Evolutionary conservation across 1,140 invertebrate genomes (phyloP).

Genomic region (Tetramorium simillimum): DNA sequence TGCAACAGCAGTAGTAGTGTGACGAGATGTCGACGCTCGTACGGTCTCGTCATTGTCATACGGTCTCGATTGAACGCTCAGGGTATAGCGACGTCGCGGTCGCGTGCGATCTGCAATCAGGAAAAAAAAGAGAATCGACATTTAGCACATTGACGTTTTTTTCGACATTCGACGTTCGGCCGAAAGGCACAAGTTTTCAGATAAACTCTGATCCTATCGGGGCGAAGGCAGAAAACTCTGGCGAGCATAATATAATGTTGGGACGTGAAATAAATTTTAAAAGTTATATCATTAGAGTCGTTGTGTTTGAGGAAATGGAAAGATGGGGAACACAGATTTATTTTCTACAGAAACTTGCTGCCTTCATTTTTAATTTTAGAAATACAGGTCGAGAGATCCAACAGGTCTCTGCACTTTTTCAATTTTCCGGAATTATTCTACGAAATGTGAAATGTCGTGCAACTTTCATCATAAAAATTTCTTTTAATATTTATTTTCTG

Average conservation of each 20-base stretch:
- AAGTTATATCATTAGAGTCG: not conserved
- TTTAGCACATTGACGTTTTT: not conserved
- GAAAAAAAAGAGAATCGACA: not conserved
- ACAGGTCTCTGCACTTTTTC: not conserved
- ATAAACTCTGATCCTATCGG: not conserved
- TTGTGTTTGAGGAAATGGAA: not conserved
- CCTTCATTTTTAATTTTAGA: not conserved
- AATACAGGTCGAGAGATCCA: not conserved
- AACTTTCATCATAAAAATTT: not conserved
- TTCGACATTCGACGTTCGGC: not conserved
- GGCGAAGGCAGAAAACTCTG: not conserved
- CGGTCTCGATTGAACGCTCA: slow-evolving; percentile 10
- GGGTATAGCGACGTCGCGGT: not conserved
- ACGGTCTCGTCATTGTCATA: slow-evolving; percentile 63
- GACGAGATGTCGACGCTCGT: slow-evolving; percentile 66
- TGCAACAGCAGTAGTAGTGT: slow-evolving; percentile 73
- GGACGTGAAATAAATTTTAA: not conserved
- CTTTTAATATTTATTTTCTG: slow-evolving; percentile 20
- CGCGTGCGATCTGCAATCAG: slow-evolving; percentile 59
- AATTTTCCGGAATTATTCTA: slow-evolving; percentile 4
- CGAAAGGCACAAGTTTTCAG: not conserved
- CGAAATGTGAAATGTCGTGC: not conserved
- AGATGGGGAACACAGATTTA: not conserved
- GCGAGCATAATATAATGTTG: no score
- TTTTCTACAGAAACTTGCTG: not conserved